Base-by-base conservation (phyloP, 2,113 vertebrate species). In the Pelobates fuscus region DNA sequence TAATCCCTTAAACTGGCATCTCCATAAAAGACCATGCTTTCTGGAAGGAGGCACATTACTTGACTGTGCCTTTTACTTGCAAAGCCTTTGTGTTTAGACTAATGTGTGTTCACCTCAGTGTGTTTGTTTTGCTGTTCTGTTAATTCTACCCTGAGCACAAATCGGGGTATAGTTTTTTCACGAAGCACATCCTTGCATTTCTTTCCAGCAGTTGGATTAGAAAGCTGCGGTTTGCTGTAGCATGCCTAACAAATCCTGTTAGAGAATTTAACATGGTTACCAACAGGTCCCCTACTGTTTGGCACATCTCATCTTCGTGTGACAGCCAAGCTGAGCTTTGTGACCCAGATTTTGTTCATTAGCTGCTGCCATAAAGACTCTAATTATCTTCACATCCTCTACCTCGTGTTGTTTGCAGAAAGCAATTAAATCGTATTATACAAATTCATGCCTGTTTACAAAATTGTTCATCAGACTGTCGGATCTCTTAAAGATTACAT, bases 351-450 rank as follows among this genome's bases (percentile, higher is more conserved):
- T 58, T 60, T 60, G 68, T 27, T 70, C 17, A 70, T 60, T 60
- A 60, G 55, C 68, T 44, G 32, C 55, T 43, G 32, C 37, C 32
- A 70, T 27, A 7, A 44, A 70, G 55, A 44, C 68, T 60, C 30
- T 59, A 70, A 70, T 70, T 60, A 70, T 70, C 68, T 60, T 70
- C 24, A 44, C 68, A 70, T 70, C 32, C 24, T 60, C 32, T 60
- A 18, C 55, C 68, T 59, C 37, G 11, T 60, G 68, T 43, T 60
- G 32, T 43, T 23, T 43, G 68, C 30, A 27, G 68, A 44, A 70
- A 60, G 68, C 68, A 59, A 70, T 70, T 70, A 60, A 60, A 41
- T 70, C 37, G 18, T 32, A 44, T 70, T 27, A 46, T 60, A 26
- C 68, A 70, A 70, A 43, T 26, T 18, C 54, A 70, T 26, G 68